Percentiles rank a stretch among this genome's conserved stretches.
Conservation (phyloP, 2,888 invertebrate species). For the Hermaeophaga mercurialis region DNA sequence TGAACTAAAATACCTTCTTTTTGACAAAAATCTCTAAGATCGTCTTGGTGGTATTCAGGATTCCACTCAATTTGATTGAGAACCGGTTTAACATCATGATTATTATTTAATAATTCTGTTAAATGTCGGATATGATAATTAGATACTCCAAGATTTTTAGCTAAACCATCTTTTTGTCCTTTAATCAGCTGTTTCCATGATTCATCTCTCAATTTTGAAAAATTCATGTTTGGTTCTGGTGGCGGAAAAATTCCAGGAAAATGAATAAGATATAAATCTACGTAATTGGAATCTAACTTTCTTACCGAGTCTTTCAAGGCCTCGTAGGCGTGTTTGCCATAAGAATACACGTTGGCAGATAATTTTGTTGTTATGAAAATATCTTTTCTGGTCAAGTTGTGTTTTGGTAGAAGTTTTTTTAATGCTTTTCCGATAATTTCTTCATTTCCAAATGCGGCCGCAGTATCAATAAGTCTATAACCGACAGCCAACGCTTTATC, state of each 20-base stretch:
- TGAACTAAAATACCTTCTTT: slow-evolving; percentile 72
- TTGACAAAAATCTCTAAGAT: slow-evolving; percentile 68
- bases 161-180: slow-evolving; percentile 65
- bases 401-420: slow-evolving; percentile 68
- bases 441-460: slow-evolving; percentile 79
- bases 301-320: slow-evolving; percentile 63
- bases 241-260: slow-evolving; percentile 69
- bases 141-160: slow-evolving; percentile 77
- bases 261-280: slow-evolving; percentile 82
- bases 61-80: slow-evolving; percentile 87
- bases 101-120: slow-evolving; percentile 63
- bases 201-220: slow-evolving; percentile 62
- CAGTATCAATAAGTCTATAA: slow-evolving; percentile 79
- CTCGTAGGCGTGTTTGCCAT: slow-evolving; percentile 59
- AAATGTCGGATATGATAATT: slow-evolving; percentile 77
- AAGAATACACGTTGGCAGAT: slow-evolving; percentile 48
- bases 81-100: slow-evolving; percentile 65
- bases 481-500: slow-evolving; percentile 70
- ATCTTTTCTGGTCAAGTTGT: slow-evolving; percentile 70
- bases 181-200: slow-evolving; percentile 74
- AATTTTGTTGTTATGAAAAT: slow-evolving; percentile 84
- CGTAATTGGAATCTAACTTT: slow-evolving; percentile 68
- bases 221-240: slow-evolving; percentile 61
- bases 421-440: slow-evolving; percentile 70
- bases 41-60: slow-evolving; percentile 71